These are phyloP conservation scores for Morpho deidamia DNA, from an alignment of 2,888 invertebrate genomes.

Conservation along the genomic window DNA sequence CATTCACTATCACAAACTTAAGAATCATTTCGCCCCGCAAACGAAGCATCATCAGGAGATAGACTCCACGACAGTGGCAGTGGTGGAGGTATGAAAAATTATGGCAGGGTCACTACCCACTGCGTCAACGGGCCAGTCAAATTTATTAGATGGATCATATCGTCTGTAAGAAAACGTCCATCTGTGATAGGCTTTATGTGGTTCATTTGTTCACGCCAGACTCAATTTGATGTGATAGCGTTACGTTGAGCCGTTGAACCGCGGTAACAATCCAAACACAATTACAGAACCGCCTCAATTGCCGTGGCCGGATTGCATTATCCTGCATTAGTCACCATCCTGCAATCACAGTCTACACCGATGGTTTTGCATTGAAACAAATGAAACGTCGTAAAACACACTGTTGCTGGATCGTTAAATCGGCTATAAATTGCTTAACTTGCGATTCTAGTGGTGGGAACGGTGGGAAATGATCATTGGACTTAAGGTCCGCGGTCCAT, in stretches of 20 bases:
- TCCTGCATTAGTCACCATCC: slow-evolving; percentile 31
- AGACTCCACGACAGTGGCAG: no score
- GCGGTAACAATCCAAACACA: slow-evolving; percentile 37
- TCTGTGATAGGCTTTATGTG: no score
- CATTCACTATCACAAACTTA: no score
- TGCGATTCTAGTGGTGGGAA: slow-evolving; percentile 12
- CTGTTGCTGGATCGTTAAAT: slow-evolving; percentile 61
- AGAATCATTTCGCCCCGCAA: no score
- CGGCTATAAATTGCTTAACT: slow-evolving; percentile 35
- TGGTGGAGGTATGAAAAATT: no score
- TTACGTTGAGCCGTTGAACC: not conserved
- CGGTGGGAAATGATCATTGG: slow-evolving; percentile 15
- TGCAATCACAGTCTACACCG: slow-evolving; percentile 40
- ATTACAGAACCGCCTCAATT: slow-evolving; percentile 38
- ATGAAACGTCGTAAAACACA: slow-evolving; percentile 68
- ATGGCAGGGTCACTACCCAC: no score
- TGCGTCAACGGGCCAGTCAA: no score
- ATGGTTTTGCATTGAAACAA: slow-evolving; percentile 63
- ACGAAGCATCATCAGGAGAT: no score
- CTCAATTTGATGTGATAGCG: no score
- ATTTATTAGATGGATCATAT: no score
- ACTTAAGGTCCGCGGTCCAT: not conserved
- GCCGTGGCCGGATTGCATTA: slow-evolving; percentile 25
- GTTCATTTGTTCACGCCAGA: no score
- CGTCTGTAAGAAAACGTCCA: no score